A percentile compares a stretch with the other conserved stretches of the same genome.
phyloP scores from a whole-genome alignment of 2,888 invertebrate species.

The Patella depressa region DNA sequence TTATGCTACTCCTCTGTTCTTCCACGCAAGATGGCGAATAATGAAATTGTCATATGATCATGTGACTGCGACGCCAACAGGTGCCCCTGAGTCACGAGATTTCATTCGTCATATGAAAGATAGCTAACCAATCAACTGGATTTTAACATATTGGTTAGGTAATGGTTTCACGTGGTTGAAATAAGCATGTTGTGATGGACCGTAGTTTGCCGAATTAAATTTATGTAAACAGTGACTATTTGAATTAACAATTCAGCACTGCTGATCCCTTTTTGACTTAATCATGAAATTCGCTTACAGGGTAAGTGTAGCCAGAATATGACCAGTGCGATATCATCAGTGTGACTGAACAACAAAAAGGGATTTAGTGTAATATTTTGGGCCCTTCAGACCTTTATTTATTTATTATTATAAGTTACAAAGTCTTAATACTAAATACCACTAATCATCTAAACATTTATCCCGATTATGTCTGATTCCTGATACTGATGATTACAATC shows the following conservation, averaged over 20 bases:
- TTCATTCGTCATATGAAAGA: slow-evolving; percentile 17
- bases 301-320: slow-evolving; percentile 28
- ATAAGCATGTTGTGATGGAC: slow-evolving; percentile 1
- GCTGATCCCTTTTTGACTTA: slow-evolving; percentile 10
- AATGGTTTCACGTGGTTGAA: not conserved
- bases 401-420: too few species aligned
- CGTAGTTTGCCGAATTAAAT: not conserved
- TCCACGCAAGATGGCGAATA: slow-evolving; percentile 47
- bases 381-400: too few species aligned
- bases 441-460: too few species aligned
- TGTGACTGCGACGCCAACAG: slow-evolving; percentile 19
- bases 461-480: too few species aligned
- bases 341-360: too few species aligned
- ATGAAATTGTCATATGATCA: slow-evolving; percentile 56
- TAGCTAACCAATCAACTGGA: not conserved
- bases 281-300: slow-evolving; percentile 45
- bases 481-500: too few species aligned
- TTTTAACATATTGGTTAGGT: not conserved
- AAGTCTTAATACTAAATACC: too few species aligned
- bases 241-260: not conserved
- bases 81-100: slow-evolving; percentile 12
- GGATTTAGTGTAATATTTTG: too few species aligned
- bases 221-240: slow-evolving; percentile 5
- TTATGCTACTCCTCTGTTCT: slow-evolving; percentile 16
- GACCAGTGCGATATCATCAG: not conserved